Evolutionary conservation across 37 sponge, comb jelly and placozoan species (phyloP), one percentile per base, ranked within the genome.

Genomic region (Ianthella basta): DNA sequence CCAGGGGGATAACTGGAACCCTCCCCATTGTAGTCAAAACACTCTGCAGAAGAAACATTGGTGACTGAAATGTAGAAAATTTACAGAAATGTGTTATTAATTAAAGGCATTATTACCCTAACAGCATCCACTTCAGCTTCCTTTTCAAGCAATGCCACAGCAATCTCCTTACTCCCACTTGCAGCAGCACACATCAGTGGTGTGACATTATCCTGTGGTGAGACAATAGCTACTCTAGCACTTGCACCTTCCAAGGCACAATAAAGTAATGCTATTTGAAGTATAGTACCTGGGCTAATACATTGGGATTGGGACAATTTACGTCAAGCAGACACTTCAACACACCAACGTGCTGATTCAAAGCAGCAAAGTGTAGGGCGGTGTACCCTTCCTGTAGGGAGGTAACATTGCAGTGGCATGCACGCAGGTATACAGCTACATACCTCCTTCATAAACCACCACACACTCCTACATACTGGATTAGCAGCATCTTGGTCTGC

Each of bases 121-220:
- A 69, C 70, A 30, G 70, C 70, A 29, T 69, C 70, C 70, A 69
- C 70, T 29, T 69, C 34, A 34, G 70, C 70, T 13, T 35, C 70
- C 12, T 35, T 69, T 3, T 13, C 70, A 69, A 69, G 29, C 27
- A 69, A 6, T 32, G 34, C 27, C 34, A 27, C 34, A 18, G 34
- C 70, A 69, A 69, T 69, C 3, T 69, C 70, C 19, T n/a, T 35
- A 69, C 70, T 69, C 34, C 70, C 70, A 69, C 70, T 29, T 6
- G 70, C 70, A 30, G 70, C 70, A 3, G 70, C 70, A 29, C 70
- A 69, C 70, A 69, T 69, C 6, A 69, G 70, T 18, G 70, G 70
- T 18, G 70, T 69, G 10, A 35, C 70, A 4, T 69, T 69, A 4
- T 69, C 70, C 70, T 69, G 34, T 29, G 4, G 1, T 44, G 50